Conservation (phyloP, 2,113 vertebrate species). For the Ifrita kowaldi region DNA sequence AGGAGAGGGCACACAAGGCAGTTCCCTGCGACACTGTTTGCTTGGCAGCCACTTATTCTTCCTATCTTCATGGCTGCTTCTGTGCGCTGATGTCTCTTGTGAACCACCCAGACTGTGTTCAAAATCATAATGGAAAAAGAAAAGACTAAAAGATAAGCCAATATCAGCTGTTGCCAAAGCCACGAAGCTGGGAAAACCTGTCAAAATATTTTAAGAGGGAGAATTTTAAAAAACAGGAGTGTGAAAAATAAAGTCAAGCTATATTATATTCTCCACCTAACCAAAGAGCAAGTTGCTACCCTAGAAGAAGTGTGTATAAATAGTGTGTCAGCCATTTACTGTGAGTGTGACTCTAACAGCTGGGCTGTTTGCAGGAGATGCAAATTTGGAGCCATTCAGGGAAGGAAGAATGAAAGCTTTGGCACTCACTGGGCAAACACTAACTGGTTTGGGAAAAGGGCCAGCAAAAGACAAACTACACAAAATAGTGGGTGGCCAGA, state of each 20-base stretch:
- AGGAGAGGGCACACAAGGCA: slow-evolving; percentile 56
- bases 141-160: slow-evolving; percentile 24
- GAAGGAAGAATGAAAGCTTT: slow-evolving; percentile 66
- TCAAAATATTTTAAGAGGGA: slow-evolving; percentile 43
- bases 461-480: slow-evolving; percentile 67
- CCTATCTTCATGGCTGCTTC: not conserved
- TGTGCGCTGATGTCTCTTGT: not conserved
- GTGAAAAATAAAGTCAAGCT: slow-evolving; percentile 38
- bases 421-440: slow-evolving; percentile 60
- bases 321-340: slow-evolving; percentile 66
- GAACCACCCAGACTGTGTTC: not conserved
- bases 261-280: slow-evolving; percentile 6
- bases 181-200: not conserved
- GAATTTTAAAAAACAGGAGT: not conserved
- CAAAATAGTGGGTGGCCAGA: slow-evolving; percentile 53
- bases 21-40: not conserved
- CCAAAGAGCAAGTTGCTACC: slow-evolving; percentile 40
- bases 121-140: not conserved
- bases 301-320: slow-evolving; percentile 60
- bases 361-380: slow-evolving; percentile 71
- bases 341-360: slow-evolving; percentile 65
- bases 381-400: slow-evolving; percentile 67
- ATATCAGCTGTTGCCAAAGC: not conserved
- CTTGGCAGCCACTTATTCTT: not conserved
- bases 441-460: slow-evolving; percentile 59